These are phyloP conservation scores for Pseudomyrmex cubaensis DNA, from an alignment of 1,140 invertebrate genomes.

Conservation along the genomic window DNA sequence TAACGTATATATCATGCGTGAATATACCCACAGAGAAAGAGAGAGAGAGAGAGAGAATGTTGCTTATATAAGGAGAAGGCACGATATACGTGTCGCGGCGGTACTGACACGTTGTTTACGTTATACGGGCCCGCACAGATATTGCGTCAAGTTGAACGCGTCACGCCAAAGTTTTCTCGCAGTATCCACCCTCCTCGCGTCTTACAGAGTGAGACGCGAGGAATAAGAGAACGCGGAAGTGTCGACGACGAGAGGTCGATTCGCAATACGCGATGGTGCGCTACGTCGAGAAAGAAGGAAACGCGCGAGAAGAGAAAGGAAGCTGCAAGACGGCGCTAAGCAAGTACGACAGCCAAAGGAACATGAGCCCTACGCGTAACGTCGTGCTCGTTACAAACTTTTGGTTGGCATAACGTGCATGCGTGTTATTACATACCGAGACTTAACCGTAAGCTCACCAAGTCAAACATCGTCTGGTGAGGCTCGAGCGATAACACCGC, in stretches of 20 bases:
- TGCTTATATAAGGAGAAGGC: slow-evolving; percentile 30
- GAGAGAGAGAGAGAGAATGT: neutral
- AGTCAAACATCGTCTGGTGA: slow-evolving; percentile 70
- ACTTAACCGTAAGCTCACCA: slow-evolving; percentile 73
- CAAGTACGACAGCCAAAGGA: slow-evolving; percentile 43
- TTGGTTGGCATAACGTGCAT: slow-evolving; percentile 68
- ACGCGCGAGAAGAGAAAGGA: neutral
- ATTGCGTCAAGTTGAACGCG: slow-evolving; percentile 74
- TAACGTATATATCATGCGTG: slow-evolving; percentile 24
- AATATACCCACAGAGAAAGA: slow-evolving; percentile 15
- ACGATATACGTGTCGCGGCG: slow-evolving; percentile 59
- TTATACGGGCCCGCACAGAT: slow-evolving; percentile 67
- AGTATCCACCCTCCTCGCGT: slow-evolving; percentile 39
- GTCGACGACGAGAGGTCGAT: slow-evolving; percentile 47
- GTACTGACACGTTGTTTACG: slow-evolving; percentile 65
- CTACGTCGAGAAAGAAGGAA: slow-evolving; percentile 29
- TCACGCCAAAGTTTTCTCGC: slow-evolving; percentile 69
- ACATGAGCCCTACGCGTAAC: slow-evolving; percentile 63
- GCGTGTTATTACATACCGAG: slow-evolving; percentile 76
- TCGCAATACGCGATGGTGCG: slow-evolving; percentile 42
- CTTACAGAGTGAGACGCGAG: neutral
- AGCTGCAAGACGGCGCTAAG: slow-evolving; percentile 9
- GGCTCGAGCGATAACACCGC: slow-evolving; percentile 53
- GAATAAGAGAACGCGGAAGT: slow-evolving; percentile 41
- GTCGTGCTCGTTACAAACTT: slow-evolving; percentile 75